These are phyloP conservation scores for Melopsittacus undulatus DNA, from an alignment of 2,797 vertebrate genomes.

Conservation along the genomic window DNA sequence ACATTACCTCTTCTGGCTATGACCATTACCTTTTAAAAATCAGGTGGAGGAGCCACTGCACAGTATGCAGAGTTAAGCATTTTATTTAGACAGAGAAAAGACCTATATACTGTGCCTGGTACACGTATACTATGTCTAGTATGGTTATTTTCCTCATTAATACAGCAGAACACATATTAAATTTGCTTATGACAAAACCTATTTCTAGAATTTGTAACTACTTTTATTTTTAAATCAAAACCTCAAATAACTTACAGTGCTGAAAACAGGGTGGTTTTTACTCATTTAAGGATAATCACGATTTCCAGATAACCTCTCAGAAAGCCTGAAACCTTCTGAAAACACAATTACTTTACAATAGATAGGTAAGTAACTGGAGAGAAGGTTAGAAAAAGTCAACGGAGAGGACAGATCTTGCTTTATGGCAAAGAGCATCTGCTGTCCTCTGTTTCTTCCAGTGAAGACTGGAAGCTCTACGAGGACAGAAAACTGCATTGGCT, in stretches of 20 bases:
- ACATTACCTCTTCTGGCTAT: not conserved
- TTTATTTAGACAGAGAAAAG: not conserved
- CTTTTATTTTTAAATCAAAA: not conserved
- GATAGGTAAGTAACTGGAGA: not conserved
- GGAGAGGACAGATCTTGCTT: not conserved
- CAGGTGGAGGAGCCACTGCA: not conserved
- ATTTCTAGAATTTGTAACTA: not conserved
- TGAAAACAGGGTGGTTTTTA: too few species aligned
- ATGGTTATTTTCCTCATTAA: not conserved
- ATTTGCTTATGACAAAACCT: not conserved
- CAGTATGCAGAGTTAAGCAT: not conserved
- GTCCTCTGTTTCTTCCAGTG: not conserved
- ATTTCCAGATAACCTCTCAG: slow-evolving; percentile 33
- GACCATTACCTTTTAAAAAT: not conserved
- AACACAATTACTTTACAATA: slow-evolving; percentile 15
- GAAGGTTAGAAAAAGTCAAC: not conserved
- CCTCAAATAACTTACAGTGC: not conserved
- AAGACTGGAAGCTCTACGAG: not conserved
- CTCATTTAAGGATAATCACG: not conserved
- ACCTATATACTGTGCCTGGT: not conserved
- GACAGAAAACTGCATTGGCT: not conserved
- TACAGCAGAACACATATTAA: not conserved
- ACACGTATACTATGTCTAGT: not conserved
- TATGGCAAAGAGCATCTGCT: not conserved
- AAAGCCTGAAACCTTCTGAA: slow-evolving; percentile 45